Evolutionary conservation across 2,888 invertebrate genomes (phyloP).

Genomic region (Tipula unca): DNA sequence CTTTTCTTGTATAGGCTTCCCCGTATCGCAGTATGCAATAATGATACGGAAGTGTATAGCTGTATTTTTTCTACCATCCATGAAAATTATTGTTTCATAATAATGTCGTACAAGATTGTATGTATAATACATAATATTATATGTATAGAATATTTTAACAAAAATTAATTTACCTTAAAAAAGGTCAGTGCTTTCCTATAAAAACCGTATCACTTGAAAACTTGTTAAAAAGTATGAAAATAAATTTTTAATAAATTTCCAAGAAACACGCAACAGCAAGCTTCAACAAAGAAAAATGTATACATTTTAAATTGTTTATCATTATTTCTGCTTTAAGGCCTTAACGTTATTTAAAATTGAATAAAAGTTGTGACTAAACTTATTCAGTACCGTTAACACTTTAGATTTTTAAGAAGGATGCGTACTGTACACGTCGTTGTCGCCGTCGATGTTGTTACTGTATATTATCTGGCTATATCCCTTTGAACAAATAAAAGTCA

Average conservation of each 20-base stretch:
- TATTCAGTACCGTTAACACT: background rate
- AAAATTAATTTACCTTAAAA: background rate
- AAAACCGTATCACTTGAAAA: background rate
- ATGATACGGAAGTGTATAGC: no score
- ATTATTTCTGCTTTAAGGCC: background rate
- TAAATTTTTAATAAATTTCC: background rate
- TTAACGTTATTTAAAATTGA: background rate
- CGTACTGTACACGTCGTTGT: background rate
- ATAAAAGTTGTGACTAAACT: background rate
- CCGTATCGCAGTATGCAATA: no score
- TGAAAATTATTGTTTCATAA: no score
- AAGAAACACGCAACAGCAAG: background rate
- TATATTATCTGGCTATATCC: background rate
- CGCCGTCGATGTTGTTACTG: background rate
- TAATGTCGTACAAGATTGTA: no score
- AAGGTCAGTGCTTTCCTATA: background rate
- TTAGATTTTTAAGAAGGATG: background rate
- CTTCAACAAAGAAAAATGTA: background rate
- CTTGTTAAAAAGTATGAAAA: background rate
- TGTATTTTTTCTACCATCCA: no score
- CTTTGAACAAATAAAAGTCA: background rate
- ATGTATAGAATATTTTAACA: background rate
- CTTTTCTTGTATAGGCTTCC: no score
- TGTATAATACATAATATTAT: no score
- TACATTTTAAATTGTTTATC: background rate